Base-by-base conservation (phyloP, 2,888 invertebrate species). In the Morpho achilles region DNA sequence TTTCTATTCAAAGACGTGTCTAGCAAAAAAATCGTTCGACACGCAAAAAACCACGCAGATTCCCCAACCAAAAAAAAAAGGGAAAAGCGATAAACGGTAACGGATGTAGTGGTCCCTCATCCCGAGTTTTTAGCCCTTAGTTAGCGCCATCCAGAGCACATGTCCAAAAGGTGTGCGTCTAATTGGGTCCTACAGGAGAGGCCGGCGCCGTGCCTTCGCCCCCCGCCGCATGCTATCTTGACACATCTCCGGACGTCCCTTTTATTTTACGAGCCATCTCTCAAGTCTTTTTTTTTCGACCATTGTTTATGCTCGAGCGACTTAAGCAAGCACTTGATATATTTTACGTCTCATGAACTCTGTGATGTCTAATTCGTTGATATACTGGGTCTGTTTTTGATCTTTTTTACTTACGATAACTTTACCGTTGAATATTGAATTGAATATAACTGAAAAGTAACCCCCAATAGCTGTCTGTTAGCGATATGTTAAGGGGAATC, bases 161-260 rank as follows among this genome's bases (percentile, higher is more conserved):
- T 89, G 88, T 87, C 87, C 82, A 80, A 88, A 89, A 89, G 89
- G 89, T 90, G 89, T 89, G 86, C 78, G 79, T 84, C 90, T 91
- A 91, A 91, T 91, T 91, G 91, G 89, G 87, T 81, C 82, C 79
- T 77, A 76, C 75, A 76, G 79, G 74, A 76, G 69, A 68, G 71
- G 76, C 69, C 75, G 82, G 85, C 81, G 83, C 84, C 84, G 72
- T 67, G 59, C 66, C 67, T 79, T 73, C 65, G 74, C 73, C 76
- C 70, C 68, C 68, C 82, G 83, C 80, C 80, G 85, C 79, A 81
- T 77, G 73, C 84, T 90, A 90, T 90, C 89, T 90, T 87, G 89
- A 89, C 88, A 84, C 81, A 90, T 90, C 89, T 89, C 86, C 84
- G 86, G 86, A 85, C 85, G 84, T 80, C 83, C 86, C 87, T 85